Percentiles rank a stretch among this genome's conserved stretches.
These are phyloP conservation scores for Peromyscus nudipes DNA, from an alignment of 2,797 vertebrate genomes.

Conservation along the genomic window DNA sequence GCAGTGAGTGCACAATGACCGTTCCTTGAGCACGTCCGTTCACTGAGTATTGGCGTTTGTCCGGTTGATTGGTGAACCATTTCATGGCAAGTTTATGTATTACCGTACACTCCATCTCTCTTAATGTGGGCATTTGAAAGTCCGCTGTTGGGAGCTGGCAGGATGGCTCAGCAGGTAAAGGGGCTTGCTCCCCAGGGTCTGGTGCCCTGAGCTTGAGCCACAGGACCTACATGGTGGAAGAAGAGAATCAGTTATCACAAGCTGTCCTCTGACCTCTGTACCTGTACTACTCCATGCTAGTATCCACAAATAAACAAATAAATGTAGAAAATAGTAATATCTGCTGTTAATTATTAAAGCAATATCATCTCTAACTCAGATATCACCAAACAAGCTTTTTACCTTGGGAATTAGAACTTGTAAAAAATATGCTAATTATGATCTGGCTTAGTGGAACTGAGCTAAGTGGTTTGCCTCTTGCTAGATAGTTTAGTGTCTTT, in stretches of 20 bases:
- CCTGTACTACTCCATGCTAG: not conserved
- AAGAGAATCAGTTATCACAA: not conserved
- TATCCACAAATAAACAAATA: not conserved
- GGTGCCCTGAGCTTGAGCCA: not conserved
- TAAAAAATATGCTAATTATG: not conserved
- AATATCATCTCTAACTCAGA: constrained; percentile 28
- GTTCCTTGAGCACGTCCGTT: not conserved
- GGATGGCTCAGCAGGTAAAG: not conserved
- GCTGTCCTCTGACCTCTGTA: not conserved
- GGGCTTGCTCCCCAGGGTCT: not conserved
- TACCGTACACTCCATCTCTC: not conserved
- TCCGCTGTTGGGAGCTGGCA: not conserved
- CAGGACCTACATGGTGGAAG: not conserved
- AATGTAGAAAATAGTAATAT: not conserved
- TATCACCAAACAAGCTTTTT: not conserved
- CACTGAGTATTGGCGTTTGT: constrained; percentile 5
- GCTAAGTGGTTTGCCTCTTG: not conserved
- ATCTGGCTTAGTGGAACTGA: too few species aligned
- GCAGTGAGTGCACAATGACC: not conserved
- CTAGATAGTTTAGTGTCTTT: not conserved
- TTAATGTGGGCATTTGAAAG: not conserved
- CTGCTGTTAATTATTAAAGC: constrained; percentile 18
- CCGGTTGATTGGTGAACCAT: not conserved
- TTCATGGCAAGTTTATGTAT: constrained; percentile 11
- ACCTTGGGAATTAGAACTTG: not conserved